Conservation (phyloP, 2,888 invertebrate genomes). For the Rhogogaster chlorosoma region DNA sequence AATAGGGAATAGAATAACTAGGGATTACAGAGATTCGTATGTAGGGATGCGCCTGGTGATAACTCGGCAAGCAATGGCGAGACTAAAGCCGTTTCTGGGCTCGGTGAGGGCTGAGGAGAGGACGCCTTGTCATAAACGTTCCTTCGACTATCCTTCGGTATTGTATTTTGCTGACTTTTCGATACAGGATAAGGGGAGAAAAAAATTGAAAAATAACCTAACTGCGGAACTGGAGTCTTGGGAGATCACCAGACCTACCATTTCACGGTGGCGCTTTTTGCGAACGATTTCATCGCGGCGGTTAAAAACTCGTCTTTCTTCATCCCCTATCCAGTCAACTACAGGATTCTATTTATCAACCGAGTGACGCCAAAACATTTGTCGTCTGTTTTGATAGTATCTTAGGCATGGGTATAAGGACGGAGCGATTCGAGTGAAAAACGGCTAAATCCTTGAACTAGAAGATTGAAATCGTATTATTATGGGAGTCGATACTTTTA, state of each 20-base stretch:
- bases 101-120: not conserved
- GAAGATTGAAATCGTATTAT: not conserved
- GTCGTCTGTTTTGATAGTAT: not conserved
- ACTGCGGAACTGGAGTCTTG: not conserved
- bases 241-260: not conserved
- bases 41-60: conserved; percentile 23
- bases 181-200: not conserved
- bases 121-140: conserved; percentile 13
- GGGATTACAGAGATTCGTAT: conserved; percentile 43
- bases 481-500: not conserved
- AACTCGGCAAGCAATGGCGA: conserved; percentile 1
- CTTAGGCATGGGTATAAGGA: too few species aligned
- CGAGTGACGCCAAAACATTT: conserved; percentile 26
- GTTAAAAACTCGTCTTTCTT: conserved; percentile 25
- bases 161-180: conserved; percentile 13
- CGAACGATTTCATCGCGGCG: conserved; percentile 15
- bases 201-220: not conserved
- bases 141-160: not conserved
- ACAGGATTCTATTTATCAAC: conserved; percentile 10
- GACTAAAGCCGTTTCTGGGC: not conserved
- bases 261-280: not conserved
- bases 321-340: not conserved
- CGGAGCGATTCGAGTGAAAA: not conserved
- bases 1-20: conserved; percentile 9
- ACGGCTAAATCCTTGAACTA: not conserved